These are phyloP conservation scores for Tangara arthus DNA, from an alignment of 2,797 vertebrate genomes.

Conservation along the genomic window DNA sequence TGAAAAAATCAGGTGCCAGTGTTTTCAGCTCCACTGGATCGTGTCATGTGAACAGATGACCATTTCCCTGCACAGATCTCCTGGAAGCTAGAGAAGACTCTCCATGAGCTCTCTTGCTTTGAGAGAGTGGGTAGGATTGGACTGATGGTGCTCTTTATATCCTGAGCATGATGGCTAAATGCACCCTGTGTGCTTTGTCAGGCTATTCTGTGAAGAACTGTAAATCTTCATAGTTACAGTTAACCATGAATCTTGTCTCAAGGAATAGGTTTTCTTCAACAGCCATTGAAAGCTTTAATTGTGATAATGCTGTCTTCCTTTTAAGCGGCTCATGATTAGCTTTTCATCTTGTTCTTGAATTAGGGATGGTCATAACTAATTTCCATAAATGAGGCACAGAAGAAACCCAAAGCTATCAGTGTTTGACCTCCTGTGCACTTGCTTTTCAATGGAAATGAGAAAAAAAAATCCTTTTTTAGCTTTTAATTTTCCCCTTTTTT, in stretches of 20 bases:
- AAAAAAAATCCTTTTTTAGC: neutral
- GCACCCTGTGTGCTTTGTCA: neutral
- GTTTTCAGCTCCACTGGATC: neutral
- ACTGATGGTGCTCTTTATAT: neutral
- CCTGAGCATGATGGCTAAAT: neutral
- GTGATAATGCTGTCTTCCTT: neutral
- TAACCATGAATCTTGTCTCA: slow-evolving; percentile 9
- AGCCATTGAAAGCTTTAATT: neutral
- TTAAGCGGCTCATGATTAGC: slow-evolving; percentile 32
- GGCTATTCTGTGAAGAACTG: neutral
- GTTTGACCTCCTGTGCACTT: slow-evolving; percentile 24
- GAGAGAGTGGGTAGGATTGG: neutral
- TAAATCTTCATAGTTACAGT: neutral
- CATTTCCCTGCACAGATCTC: neutral
- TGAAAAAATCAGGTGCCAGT: neutral
- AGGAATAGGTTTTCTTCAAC: neutral
- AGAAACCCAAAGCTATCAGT: neutral
- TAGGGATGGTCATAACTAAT: neutral
- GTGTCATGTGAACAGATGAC: neutral
- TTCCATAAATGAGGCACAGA: slow-evolving; percentile 10
- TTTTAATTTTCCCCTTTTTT: neutral
- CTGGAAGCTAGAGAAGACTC: neutral
- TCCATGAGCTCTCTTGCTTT: neutral
- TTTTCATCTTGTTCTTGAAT: slow-evolving; percentile 23
- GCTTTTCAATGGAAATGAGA: neutral